Base-by-base conservation (phyloP, 2,797 vertebrate genomes). In the Podarcis lilfordi region DNA sequence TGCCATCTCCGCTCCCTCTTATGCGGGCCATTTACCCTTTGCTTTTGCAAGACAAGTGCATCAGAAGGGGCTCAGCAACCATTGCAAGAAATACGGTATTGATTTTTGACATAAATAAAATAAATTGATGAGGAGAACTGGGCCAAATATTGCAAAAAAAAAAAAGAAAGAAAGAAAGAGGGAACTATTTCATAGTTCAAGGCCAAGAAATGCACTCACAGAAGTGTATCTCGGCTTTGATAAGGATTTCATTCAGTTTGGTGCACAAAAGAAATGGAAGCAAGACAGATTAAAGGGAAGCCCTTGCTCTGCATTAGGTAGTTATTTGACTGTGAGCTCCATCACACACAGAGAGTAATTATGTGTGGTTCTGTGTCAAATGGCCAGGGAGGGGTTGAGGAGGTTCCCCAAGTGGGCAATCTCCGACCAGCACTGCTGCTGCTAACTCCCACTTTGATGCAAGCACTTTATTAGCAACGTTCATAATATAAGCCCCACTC, bases 401-500 rank as follows among this genome's bases (percentile, higher is more conserved):
- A 55, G 64, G 50, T 80, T 84, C 66, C 45, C 27, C 19, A 43
- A 79, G 40, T 25, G 27, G 27, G 35, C 6, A 6, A 25, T 69
- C 50, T 64, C 45, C 43, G 35, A 32, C 50, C 21, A 32, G 75
- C 1, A 25, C 75, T 23, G 45, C 66, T 78, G 45, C 50, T 55
- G 29, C 29, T 61, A 74, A 84, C 32, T 11, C 45, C 15, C 55
- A 43, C 76, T 86, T 80, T 80, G 78, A 80, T n/a, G n/a, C 32
- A 80, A 86, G 23, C 77, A 72, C 68, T 86, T 86, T 68, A 80
- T 80, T 40, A 86, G 40, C 37, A 45, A 21, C 68, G 29, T 80
- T 21, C 32, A 27, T 23, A 43, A 69, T 32, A 78, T 40, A 50
- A 78, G 8, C 9, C 29, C 6, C 1, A 8, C 29, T 50, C 75